Conservation (phyloP, 2,888 invertebrate species). For the Pocota personata region DNA sequence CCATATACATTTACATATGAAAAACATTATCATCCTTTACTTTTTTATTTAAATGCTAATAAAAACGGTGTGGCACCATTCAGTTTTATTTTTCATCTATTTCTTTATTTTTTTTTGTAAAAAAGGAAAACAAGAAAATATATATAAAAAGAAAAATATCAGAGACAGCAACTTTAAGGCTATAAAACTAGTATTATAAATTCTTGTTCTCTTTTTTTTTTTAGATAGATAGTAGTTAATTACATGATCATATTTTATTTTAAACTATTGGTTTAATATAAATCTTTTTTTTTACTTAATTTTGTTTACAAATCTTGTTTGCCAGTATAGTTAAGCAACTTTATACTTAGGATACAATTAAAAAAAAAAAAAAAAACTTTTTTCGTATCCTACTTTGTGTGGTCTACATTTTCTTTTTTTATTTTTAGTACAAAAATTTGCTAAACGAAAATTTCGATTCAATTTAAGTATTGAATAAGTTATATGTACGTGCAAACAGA, state of each 20-base stretch:
- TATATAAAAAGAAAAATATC: constrained; percentile 44
- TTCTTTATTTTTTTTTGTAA: constrained; percentile 11
- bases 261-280: constrained; percentile 20
- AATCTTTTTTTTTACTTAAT: neutral
- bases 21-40: constrained; percentile 32
- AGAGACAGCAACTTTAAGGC: constrained; percentile 55
- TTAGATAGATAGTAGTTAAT: neutral
- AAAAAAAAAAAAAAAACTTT: neutral
- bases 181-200: constrained; percentile 45
- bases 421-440: constrained; percentile 43
- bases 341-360: neutral
- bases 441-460: constrained; percentile 22
- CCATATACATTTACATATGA: constrained; percentile 54
- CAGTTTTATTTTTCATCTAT: neutral
- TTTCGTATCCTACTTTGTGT: neutral
- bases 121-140: constrained; percentile 47
- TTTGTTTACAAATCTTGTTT: neutral
- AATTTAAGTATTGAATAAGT: constrained; percentile 27
- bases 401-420: constrained; percentile 2
- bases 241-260: constrained; percentile 23
- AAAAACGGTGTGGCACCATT: constrained; percentile 37
- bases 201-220: neutral
- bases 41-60: constrained; percentile 56
- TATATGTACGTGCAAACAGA: constrained; percentile 47
- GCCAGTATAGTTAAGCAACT: constrained; percentile 17